Conservation (phyloP, 2,888 invertebrate genomes). For the Lasioglossum figueresi region DNA sequence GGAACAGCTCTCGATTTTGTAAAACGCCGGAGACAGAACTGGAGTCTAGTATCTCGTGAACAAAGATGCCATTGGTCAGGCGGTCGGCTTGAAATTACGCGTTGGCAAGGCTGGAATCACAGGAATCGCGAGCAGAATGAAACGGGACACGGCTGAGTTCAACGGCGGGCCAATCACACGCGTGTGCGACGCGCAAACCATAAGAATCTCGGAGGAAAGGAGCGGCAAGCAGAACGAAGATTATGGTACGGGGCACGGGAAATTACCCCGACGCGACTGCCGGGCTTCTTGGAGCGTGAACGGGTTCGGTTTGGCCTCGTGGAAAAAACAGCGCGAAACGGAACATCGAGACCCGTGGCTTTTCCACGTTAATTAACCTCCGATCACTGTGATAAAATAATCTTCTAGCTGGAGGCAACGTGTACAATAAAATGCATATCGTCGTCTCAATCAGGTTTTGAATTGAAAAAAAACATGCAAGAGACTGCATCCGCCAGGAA, state of each 20-base stretch:
- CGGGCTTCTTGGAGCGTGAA: constrained; percentile 42
- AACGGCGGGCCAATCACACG: constrained; percentile 43
- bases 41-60: background rate
- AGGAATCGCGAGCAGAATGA: constrained; percentile 37
- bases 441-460: background rate
- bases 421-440: background rate
- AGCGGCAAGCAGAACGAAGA: constrained; percentile 44
- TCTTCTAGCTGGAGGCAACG: background rate
- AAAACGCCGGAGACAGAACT: background rate
- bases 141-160: constrained; percentile 44
- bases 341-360: background rate
- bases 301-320: background rate
- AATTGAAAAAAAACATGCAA: background rate
- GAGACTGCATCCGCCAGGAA: background rate
- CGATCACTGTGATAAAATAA: background rate
- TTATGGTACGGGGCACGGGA: constrained; percentile 56
- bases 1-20: background rate
- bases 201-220: constrained; percentile 47
- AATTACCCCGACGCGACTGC: constrained; percentile 47
- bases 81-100: constrained; percentile 48
- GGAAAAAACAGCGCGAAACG: constrained; percentile 20
- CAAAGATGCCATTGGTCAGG: background rate
- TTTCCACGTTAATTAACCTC: background rate
- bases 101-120: constrained; percentile 48
- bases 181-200: constrained; percentile 32